Percentiles rank a stretch among this genome's conserved stretches.
Evolutionary conservation across 2,113 vertebrate species (phyloP).

Genomic region (Erythrocercus mccallii): DNA sequence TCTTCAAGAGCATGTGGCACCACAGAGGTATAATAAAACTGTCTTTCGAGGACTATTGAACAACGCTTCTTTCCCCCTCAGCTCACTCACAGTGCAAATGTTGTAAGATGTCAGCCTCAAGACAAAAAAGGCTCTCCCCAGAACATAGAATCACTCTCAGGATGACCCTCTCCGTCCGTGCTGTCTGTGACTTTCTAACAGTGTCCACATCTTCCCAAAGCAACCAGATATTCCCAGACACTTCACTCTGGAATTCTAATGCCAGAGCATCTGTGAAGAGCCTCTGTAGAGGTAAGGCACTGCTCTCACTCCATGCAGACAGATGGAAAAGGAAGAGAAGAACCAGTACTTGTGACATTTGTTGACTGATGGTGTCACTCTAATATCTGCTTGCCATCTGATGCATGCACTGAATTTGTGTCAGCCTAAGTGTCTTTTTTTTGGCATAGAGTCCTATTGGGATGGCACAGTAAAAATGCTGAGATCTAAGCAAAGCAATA

Average conservation of each 20-base stretch:
- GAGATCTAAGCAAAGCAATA: neutral
- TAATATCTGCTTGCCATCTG: neutral
- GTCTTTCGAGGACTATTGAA: neutral
- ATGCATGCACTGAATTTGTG: neutral
- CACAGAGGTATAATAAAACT: neutral
- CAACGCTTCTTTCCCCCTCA: neutral
- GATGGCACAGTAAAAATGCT: slow-evolving; percentile 14
- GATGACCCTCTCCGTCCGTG: neutral
- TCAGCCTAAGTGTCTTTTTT: slow-evolving; percentile 9
- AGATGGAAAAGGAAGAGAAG: neutral
- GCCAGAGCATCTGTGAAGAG: neutral
- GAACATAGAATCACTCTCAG: neutral
- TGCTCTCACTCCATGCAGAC: neutral
- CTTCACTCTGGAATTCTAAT: neutral
- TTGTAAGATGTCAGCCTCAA: neutral
- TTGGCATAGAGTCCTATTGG: neutral
- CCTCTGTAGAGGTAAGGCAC: neutral
- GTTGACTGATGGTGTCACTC: too few relatives aligned
- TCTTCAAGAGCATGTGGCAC: neutral
- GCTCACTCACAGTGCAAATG: neutral
- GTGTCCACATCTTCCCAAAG: neutral
- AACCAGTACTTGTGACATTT: neutral
- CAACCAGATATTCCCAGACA: neutral
- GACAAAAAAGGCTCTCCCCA: neutral
- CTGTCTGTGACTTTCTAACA: neutral